Evolutionary conservation across 2,113 vertebrate species (phyloP).

Genomic region (Lophura nycthemera): DNA sequence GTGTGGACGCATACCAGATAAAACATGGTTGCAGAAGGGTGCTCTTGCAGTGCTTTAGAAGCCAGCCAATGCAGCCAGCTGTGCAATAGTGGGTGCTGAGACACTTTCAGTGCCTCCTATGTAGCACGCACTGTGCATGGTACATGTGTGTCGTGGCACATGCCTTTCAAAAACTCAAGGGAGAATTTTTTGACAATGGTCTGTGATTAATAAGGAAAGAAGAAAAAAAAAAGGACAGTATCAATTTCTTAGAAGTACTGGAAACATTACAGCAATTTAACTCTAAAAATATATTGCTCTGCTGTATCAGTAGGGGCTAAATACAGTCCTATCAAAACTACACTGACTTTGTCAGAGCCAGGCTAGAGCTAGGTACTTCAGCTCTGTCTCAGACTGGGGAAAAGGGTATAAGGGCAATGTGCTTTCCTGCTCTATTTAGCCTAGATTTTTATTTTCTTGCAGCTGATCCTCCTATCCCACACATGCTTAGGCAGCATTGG

Average conservation of each 20-base stretch:
- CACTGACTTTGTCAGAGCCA: not conserved
- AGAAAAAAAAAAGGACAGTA: not conserved
- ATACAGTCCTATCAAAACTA: not conserved
- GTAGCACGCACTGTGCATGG: not conserved
- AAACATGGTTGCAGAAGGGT: not conserved
- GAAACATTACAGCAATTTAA: not conserved
- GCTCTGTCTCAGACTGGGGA: not conserved
- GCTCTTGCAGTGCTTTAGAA: not conserved
- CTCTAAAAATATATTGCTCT: not conserved
- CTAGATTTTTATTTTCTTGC: not conserved
- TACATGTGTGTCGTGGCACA: fast-evolving
- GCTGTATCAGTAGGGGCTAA: not conserved
- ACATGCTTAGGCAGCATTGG: not conserved
- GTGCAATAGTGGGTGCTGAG: not conserved
- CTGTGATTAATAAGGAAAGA: not conserved
- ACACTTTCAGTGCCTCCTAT: not conserved
- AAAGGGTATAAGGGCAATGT: not conserved
- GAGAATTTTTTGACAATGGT: not conserved
- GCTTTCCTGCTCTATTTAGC: not conserved
- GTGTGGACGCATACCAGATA: not conserved
- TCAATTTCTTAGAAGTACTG: not conserved
- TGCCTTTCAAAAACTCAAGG: not conserved
- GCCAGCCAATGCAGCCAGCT: not conserved
- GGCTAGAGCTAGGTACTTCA: not conserved
- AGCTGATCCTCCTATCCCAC: not conserved